Conservation (phyloP, 2,888 invertebrate species). For the Lycocerus yunnanus region DNA sequence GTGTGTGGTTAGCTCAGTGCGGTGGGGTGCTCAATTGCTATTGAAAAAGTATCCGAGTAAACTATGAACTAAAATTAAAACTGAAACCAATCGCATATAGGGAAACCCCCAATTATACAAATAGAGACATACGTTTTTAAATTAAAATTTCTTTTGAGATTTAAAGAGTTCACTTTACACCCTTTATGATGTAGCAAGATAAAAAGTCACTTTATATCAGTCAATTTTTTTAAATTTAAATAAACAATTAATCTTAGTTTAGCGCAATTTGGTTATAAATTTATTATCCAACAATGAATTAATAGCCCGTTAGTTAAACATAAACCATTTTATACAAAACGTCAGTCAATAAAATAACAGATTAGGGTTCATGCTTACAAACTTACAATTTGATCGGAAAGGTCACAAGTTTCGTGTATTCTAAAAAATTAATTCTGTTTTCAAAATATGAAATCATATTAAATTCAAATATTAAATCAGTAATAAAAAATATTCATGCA, state of each 20-base stretch:
- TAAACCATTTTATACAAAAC: background rate
- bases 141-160: no score
- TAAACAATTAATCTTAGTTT: background rate
- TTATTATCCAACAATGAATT: background rate
- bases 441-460: background rate
- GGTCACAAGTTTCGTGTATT: background rate
- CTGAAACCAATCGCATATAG: no score
- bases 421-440: background rate
- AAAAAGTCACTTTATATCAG: background rate
- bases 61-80: no score
- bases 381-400: background rate
- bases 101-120: no score
- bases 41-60: no score
- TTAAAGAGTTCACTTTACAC: background rate
- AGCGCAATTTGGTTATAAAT: background rate
- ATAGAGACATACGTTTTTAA: no score
- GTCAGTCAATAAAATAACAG: background rate
- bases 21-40: no score
- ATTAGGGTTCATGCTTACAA: background rate
- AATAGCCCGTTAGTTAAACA: background rate
- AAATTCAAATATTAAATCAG: no score
- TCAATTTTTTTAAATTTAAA: background rate
- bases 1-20: no score
- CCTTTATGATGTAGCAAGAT: background rate
- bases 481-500: background rate